A percentile compares a stretch with the other conserved stretches of the same genome.
These are phyloP conservation scores for Lochmaea crataegi DNA, from an alignment of 2,888 invertebrate genomes.

Conservation along the genomic window DNA sequence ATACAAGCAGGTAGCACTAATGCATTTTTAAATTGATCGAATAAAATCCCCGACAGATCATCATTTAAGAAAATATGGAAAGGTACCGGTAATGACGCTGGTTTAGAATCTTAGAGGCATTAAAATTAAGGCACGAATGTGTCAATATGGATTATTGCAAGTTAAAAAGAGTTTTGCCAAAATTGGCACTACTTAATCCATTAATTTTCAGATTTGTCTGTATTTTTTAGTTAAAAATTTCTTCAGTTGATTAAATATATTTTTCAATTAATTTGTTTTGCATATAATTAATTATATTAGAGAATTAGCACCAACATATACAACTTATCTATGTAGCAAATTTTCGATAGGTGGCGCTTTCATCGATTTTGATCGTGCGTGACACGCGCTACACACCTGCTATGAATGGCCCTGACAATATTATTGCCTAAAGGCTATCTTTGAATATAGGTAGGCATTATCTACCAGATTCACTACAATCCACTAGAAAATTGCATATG, in stretches of 20 bases:
- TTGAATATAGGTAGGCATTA: conserved; percentile 37
- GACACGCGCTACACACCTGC: conserved; percentile 6
- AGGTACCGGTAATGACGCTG: background rate
- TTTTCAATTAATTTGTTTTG: too few species aligned
- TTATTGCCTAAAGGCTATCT: conserved; percentile 29
- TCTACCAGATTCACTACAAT: conserved; percentile 33
- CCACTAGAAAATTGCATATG: conserved; percentile 36
- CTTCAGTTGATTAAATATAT: too few species aligned
- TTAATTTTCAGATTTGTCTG: too few species aligned
- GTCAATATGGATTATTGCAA: background rate
- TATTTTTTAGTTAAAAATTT: background rate
- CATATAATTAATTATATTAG: too few species aligned
- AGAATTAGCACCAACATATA: too few species aligned
- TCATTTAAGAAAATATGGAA: background rate
- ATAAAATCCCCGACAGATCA: background rate
- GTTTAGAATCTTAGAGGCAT: background rate
- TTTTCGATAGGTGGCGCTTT: background rate
- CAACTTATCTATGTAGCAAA: background rate
- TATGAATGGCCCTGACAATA: conserved; percentile 20
- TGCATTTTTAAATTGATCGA: conserved; percentile 12
- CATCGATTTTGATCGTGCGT: background rate
- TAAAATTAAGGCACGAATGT: background rate
- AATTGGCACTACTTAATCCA: background rate
- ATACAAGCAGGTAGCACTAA: conserved; percentile 6
- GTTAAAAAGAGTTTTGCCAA: background rate